Evolutionary conservation across 1,140 invertebrate genomes (phyloP), one percentile per base, ranked within the genome.

Genomic region (Drosophila setifemur): DNA sequence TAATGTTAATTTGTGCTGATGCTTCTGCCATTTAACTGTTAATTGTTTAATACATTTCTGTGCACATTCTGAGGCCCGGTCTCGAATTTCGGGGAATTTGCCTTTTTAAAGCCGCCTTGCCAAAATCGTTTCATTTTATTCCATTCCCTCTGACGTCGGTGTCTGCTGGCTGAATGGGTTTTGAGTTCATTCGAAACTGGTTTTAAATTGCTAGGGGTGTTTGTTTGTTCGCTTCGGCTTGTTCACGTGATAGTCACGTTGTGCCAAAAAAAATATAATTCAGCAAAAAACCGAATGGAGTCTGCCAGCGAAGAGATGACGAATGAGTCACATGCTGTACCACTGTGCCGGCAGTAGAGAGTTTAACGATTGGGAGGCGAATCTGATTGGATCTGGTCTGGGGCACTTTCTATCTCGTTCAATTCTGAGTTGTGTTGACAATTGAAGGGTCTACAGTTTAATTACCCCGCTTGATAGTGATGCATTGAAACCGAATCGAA

Each of bases 161-260:
- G 7, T 48, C 29, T 58, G 39, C 25, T 23, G 37, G 39, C 25
- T 23, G 37, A 43, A 43, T 33, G 26, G 12, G 31, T 37, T 42
- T 1, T 55, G 25, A 40, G 55, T 29, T 14, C 11, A 1, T 21
- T n/a, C 9, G n/a, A 11, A 72, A 72, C 69, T 44, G 69, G 69
- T 72, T 72, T 72, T 5, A 25, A 29, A 37, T 72, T 42, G 28
- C 28, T 21, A 14, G 11, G 61, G 28, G 25, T 67, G 67, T 50
- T 45, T 70, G 61, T 11, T 21, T 25, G 3, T 6, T 21, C 23
- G 2, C 23, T 28, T 42, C 33, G 33, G 45, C 9, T 18, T 50
- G 53, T 44, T 71, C 79, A 83, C 79, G 81, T 83, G 79, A 85
- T 67, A 28, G 50, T 85, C 79, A 79, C 79, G 79, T 85, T 83